Percentiles rank a stretch among this genome's conserved stretches.
phyloP scores from a whole-genome alignment of 2,797 vertebrate species.

The Psittacula echo region DNA sequence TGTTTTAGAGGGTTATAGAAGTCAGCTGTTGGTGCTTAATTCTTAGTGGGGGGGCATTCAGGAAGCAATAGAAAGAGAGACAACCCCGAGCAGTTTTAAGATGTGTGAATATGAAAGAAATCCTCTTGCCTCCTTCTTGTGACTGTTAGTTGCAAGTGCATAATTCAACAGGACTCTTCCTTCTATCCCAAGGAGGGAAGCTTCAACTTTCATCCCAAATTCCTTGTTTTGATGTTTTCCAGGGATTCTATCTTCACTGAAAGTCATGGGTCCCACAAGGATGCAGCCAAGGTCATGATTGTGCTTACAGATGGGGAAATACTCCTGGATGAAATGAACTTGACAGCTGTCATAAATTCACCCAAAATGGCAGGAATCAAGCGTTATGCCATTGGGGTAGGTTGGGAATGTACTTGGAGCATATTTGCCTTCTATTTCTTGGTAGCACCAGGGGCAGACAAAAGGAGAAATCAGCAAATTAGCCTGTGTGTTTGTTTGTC shows the following conservation, averaged over 20 bases:
- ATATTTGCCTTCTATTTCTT: background rate
- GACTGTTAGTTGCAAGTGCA: background rate
- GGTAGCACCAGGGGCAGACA: background rate
- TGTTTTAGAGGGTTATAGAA: background rate
- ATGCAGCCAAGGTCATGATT: constrained; percentile 80
- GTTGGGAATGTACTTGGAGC: background rate
- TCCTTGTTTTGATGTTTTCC: background rate
- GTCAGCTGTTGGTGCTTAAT: background rate
- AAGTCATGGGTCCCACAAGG: constrained; percentile 72
- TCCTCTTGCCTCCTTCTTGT: background rate
- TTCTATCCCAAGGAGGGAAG: background rate
- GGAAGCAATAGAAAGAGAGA: background rate
- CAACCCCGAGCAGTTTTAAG: background rate
- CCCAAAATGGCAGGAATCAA: constrained; percentile 70
- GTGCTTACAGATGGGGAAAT: constrained; percentile 84
- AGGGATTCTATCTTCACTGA: constrained; percentile 80
- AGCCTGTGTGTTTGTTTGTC: background rate
- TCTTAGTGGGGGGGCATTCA: background rate
- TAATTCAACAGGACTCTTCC: background rate
- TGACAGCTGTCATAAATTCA: constrained; percentile 73
- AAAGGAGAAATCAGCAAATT: background rate
- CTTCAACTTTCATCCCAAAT: background rate
- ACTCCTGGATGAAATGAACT: constrained; percentile 60
- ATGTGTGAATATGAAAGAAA: background rate
- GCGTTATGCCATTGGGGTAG: constrained; percentile 58